These are phyloP conservation scores for Campoplex capitator DNA, from an alignment of 2,888 invertebrate species.

Conservation along the genomic window DNA sequence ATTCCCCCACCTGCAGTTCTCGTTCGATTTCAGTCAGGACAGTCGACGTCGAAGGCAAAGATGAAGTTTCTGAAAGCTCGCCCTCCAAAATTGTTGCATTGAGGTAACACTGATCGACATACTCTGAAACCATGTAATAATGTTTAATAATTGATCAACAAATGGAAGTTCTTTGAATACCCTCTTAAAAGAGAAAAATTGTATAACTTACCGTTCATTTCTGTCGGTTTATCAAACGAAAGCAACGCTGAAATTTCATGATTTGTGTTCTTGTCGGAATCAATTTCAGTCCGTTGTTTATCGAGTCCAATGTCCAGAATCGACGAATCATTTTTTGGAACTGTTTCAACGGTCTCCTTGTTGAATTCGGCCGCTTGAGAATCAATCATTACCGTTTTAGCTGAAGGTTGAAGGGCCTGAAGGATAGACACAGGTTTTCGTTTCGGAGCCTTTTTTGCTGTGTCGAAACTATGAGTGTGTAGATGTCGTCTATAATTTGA, in stretches of 20 bases:
- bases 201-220: neutral
- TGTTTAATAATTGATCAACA: neutral
- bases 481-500: slow-evolving; percentile 55
- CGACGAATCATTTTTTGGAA: neutral
- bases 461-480: slow-evolving; percentile 28
- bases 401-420: slow-evolving; percentile 22
- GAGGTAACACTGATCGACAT: neutral
- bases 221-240: neutral
- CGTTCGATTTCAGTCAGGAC: neutral
- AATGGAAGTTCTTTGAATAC: neutral
- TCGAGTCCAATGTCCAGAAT: no score
- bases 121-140: neutral
- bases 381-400: slow-evolving; percentile 13
- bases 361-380: neutral
- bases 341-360: neutral
- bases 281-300: neutral
- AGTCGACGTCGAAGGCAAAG: slow-evolving; percentile 8
- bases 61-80: neutral
- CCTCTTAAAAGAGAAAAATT: neutral
- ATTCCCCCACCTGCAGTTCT: slow-evolving; percentile 1
- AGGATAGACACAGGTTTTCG: slow-evolving; percentile 28
- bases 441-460: slow-evolving; percentile 1
- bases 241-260: neutral
- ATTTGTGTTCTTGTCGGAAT: neutral
- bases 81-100: neutral